Evolutionary conservation across 2,113 vertebrate species (phyloP).

Genomic region (Pedetes capensis): DNA sequence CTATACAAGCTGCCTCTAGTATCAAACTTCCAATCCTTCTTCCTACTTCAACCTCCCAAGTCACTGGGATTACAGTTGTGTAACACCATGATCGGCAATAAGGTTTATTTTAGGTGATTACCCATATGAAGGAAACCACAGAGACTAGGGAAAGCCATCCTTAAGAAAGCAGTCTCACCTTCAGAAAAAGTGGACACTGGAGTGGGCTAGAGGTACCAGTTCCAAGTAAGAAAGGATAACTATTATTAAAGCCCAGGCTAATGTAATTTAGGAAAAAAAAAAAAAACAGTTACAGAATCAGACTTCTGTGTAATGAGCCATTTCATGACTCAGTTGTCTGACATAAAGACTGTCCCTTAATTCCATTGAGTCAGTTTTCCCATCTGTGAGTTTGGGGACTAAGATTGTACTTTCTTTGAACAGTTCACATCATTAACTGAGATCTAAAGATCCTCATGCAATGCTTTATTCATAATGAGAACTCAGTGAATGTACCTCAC

Average conservation of each 20-base stretch:
- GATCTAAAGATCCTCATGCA: background rate
- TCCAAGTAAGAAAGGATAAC: background rate
- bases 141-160: background rate
- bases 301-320: too few relatives aligned
- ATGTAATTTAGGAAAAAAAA: background rate
- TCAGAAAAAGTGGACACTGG: background rate
- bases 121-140: too few relatives aligned
- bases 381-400: background rate
- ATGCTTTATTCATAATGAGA: background rate
- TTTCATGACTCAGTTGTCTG: background rate
- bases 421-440: background rate
- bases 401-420: background rate
- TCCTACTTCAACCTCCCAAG: too few relatives aligned
- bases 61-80: too few relatives aligned
- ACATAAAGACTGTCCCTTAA: background rate
- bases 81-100: too few relatives aligned
- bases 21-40: too few relatives aligned
- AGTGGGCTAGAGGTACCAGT: background rate
- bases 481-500: accelerated
- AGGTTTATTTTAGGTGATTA: background rate
- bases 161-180: background rate
- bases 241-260: background rate
- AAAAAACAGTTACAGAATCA: background rate
- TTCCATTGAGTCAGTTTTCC: background rate
- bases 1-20: too few relatives aligned